A percentile compares a stretch with the other conserved stretches of the same genome.
phyloP scores from a whole-genome alignment of 2,113 vertebrate species.

The Pterocles burchelli region DNA sequence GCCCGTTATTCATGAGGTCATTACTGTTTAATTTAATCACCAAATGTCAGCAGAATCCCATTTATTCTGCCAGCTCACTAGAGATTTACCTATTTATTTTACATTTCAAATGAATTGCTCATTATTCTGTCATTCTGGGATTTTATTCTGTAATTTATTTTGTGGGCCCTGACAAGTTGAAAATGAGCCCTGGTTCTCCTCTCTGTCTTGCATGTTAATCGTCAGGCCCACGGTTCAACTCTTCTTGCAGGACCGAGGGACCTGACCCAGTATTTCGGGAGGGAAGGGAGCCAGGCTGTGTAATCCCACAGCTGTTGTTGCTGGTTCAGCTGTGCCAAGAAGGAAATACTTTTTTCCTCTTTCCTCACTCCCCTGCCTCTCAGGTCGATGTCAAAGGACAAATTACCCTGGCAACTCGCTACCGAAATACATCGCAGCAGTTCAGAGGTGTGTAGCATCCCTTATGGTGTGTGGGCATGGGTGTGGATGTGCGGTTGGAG shows the following conservation, averaged over 20 bases:
- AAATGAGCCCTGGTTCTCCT: slow-evolving; percentile 48
- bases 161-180: slow-evolving; percentile 57
- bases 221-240: background rate
- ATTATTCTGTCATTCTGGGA: slow-evolving; percentile 73
- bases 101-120: slow-evolving; percentile 77
- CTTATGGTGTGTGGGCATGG: background rate
- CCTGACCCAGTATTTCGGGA: background rate
- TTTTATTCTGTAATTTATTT: slow-evolving; percentile 76
- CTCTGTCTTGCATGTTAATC: slow-evolving; percentile 46
- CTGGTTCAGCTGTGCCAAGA: background rate
- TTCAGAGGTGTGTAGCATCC: background rate
- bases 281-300: background rate
- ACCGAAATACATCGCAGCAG: background rate
- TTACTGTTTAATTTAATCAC: slow-evolving; percentile 80
- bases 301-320: background rate
- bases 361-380: background rate
- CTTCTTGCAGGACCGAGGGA: background rate
- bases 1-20: slow-evolving; percentile 67
- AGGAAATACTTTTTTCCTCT: background rate
- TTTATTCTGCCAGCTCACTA: slow-evolving; percentile 70
- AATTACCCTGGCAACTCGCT: background rate
- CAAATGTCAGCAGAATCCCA: slow-evolving; percentile 73
- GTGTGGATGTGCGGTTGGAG: background rate
- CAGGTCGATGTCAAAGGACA: background rate
- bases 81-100: slow-evolving; percentile 82